phyloP scores from a whole-genome alignment of 2,113 vertebrate genomes.

The Cariama cristata region DNA sequence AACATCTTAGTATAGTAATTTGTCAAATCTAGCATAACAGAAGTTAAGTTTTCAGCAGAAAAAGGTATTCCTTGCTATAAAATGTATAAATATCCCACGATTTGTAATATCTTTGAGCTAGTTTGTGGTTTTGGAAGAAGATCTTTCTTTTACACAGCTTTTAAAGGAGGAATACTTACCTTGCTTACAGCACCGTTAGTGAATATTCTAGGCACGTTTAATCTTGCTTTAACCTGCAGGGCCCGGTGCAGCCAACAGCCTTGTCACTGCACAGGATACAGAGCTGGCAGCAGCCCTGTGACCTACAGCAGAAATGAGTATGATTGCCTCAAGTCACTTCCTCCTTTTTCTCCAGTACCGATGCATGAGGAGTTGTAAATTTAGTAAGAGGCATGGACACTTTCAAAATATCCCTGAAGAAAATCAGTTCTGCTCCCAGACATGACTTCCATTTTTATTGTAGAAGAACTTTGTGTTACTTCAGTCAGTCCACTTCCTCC shows the following conservation, averaged over 20 bases:
- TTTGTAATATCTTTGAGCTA: neutral
- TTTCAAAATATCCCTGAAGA: neutral
- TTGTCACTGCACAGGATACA: neutral
- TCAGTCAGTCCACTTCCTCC: neutral
- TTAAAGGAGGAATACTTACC: neutral
- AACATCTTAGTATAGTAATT: neutral
- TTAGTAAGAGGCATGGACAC: neutral
- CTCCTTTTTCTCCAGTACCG: neutral
- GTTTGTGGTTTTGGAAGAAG: neutral
- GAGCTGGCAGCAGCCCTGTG: neutral
- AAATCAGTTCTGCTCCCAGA: neutral
- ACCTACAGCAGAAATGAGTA: neutral
- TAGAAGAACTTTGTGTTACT: neutral
- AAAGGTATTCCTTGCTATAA: neutral
- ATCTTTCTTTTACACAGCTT: neutral
- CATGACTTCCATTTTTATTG: neutral
- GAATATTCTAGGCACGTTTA: neutral
- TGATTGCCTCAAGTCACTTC: fast-evolving
- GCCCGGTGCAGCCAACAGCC: neutral
- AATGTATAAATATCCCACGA: neutral
- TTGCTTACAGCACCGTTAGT: neutral
- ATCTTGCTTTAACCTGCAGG: neutral
- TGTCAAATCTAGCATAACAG: neutral
- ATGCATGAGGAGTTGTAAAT: neutral
- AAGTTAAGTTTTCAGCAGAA: neutral